These are phyloP conservation scores for Bombus terrestris DNA, from an alignment of 1,140 invertebrate genomes.

Conservation along the genomic window DNA sequence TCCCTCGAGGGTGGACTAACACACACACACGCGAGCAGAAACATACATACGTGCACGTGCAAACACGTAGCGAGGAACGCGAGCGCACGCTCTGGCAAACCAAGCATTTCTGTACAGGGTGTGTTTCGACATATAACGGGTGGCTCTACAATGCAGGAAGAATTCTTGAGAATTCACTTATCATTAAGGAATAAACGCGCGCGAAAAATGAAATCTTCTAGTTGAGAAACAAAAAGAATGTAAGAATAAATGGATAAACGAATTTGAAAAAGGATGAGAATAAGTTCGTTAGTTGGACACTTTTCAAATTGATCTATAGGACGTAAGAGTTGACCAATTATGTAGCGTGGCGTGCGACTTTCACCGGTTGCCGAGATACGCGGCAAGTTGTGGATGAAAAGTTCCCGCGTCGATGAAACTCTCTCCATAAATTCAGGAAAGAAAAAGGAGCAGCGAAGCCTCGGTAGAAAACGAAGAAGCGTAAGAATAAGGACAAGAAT, in stretches of 20 bases:
- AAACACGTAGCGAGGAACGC: slow-evolving; percentile 56
- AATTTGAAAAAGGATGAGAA: neutral
- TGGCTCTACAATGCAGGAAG: slow-evolving; percentile 56
- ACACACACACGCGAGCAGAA: slow-evolving; percentile 67
- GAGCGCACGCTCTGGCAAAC: slow-evolving; percentile 71
- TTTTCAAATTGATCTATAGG: neutral
- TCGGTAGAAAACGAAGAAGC: neutral
- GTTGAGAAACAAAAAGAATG: neutral
- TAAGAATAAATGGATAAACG: neutral
- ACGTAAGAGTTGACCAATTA: neutral
- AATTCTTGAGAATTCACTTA: neutral
- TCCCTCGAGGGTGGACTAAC: slow-evolving; percentile 80
- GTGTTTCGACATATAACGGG: slow-evolving; percentile 80
- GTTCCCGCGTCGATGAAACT: slow-evolving; percentile 48
- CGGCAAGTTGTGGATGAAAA: slow-evolving; percentile 29
- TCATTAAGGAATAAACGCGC: no score
- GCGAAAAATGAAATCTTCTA: neutral
- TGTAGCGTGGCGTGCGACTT: neutral
- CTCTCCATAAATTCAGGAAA: slow-evolving; percentile 37
- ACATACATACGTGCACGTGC: slow-evolving; percentile 68
- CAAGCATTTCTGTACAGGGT: slow-evolving; percentile 80
- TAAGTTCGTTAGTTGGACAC: neutral
- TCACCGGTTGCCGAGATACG: neutral
- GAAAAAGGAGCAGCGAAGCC: slow-evolving; percentile 7
- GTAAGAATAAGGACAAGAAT: neutral